Base-by-base conservation (phyloP, 2,113 vertebrate species). In the Pampusana beccarii region DNA sequence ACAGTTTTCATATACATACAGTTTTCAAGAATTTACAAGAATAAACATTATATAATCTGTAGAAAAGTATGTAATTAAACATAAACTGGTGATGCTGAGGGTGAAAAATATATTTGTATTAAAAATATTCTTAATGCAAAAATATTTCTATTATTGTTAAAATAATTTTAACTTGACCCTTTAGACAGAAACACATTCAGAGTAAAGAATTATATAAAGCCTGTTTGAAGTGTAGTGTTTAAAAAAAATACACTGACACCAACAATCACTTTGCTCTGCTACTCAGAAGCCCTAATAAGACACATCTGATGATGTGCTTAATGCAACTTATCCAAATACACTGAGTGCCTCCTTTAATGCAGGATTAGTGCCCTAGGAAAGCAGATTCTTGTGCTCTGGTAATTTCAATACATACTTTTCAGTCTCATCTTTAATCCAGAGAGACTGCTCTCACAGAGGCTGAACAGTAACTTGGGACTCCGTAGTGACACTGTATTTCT, bases 1-100 rank as follows among this genome's bases (percentile, higher is more conserved):
- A 64, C 38, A 67, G 21, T 86, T 90, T 92, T 90, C 62, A 72
- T n/a, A n/a, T 29, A 51, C 9, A 78, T 56, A 64, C 38, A 67
- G 21, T 86, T 90, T 92, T 90, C 62, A 72, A 87, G 74, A 83
- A 74, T 64, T 96, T 95, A 90, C 81, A 86, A 85, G 75, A 93
- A 93, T 11, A 58, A 93, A 88, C 66, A 92, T 72, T 89, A 94
- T 86, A 93, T 64, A 94, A 90, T 86, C 48, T 65, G 53, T 6
- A 51, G 13, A 44, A 72, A 87, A 84, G 6, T 29, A 75, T 5
- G 20, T 19, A 87, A 48, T 9, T 75, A 53, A 90, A 93, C 24
- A 74, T 58, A 74, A 74, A 65, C 24, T 24, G 23, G 25, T 61
- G n/a, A 48, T 8, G 72, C 12, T 31, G 36, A 46, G 17, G 24